A percentile compares a stretch with the other conserved stretches of the same genome.
Evolutionary conservation across 2,113 vertebrate species (phyloP).

Genomic region (Dromiciops gliroides): DNA sequence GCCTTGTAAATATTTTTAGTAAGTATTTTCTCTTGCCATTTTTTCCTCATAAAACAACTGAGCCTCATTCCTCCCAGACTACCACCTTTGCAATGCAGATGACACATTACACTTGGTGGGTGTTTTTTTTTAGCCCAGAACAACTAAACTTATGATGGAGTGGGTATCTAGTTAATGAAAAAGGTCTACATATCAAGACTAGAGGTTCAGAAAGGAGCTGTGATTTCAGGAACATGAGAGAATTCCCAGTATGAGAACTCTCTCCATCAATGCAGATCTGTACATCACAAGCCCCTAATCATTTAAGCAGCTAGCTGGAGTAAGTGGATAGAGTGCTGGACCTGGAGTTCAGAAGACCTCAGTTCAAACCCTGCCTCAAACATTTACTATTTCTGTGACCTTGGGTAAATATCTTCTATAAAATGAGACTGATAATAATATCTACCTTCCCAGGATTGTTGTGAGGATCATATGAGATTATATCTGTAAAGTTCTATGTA

Average conservation of each 20-base stretch:
- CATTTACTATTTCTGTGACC: background rate
- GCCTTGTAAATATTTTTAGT: slow-evolving; percentile 72
- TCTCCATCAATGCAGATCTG: background rate
- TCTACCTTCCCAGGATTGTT: background rate
- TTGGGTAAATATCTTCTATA: background rate
- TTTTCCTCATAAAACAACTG: slow-evolving; percentile 33
- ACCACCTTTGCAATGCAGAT: slow-evolving; percentile 18
- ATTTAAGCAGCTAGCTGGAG: background rate
- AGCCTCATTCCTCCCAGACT: background rate
- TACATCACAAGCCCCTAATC: background rate
- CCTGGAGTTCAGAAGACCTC: background rate
- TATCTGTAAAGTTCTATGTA: background rate
- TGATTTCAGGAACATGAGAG: background rate
- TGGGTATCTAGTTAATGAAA: slow-evolving; percentile 21
- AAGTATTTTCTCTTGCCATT: slow-evolving; percentile 49
- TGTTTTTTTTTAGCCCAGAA: background rate
- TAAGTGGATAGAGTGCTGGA: background rate
- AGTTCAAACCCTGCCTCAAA: background rate
- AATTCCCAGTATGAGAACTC: background rate
- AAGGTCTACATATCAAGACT: background rate
- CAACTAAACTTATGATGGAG: background rate
- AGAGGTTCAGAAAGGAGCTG: background rate
- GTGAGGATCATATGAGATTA: too few species aligned
- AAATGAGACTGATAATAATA: background rate
- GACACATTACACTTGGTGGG: slow-evolving; percentile 40